Conservation (phyloP, 2,888 invertebrate genomes). For the Coelinius sp. region DNA sequence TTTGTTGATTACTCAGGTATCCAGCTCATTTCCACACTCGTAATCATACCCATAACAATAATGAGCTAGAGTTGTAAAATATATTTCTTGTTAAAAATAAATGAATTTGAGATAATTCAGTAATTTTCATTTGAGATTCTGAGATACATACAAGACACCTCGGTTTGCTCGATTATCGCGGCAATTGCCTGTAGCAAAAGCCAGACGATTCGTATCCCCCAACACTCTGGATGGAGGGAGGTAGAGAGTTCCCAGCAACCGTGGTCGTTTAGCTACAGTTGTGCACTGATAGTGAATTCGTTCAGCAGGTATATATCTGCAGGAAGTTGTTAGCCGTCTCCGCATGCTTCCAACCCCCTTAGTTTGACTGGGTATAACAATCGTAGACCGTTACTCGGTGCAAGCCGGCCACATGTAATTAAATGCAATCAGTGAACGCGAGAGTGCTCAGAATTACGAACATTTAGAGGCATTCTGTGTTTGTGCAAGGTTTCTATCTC, state of each 20-base stretch:
- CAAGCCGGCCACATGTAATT: slow-evolving; percentile 65
- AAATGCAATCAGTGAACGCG: slow-evolving; percentile 66
- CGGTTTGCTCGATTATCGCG: slow-evolving; percentile 25
- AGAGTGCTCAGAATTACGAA: slow-evolving; percentile 41
- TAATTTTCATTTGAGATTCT: slow-evolving; percentile 35
- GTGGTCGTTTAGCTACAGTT: slow-evolving; percentile 21
- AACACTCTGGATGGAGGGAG: background rate
- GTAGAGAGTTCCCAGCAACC: slow-evolving; percentile 2
- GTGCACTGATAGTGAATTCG: slow-evolving; percentile 25
- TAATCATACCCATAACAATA: background rate
- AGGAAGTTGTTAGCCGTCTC: slow-evolving; percentile 34
- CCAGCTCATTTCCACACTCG: too few relatives aligned
- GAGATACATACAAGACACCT: slow-evolving; percentile 22
- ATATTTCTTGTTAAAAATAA: background rate
- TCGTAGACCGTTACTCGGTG: slow-evolving; percentile 18
- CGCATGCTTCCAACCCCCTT: slow-evolving; percentile 12
- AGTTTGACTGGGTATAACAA: slow-evolving; percentile 26
- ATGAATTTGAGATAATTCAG: slow-evolving; percentile 11
- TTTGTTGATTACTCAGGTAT: slow-evolving; percentile 6
- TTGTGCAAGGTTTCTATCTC: slow-evolving; percentile 13
- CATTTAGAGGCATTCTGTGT: slow-evolving; percentile 28
- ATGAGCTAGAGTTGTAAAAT: background rate
- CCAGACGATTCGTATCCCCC: slow-evolving; percentile 21
- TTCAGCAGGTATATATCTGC: slow-evolving; percentile 29
- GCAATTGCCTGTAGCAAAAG: slow-evolving; percentile 32